Evolutionary conservation across 2,113 vertebrate species (phyloP).

Genomic region (Aptenodytes forsteri): DNA sequence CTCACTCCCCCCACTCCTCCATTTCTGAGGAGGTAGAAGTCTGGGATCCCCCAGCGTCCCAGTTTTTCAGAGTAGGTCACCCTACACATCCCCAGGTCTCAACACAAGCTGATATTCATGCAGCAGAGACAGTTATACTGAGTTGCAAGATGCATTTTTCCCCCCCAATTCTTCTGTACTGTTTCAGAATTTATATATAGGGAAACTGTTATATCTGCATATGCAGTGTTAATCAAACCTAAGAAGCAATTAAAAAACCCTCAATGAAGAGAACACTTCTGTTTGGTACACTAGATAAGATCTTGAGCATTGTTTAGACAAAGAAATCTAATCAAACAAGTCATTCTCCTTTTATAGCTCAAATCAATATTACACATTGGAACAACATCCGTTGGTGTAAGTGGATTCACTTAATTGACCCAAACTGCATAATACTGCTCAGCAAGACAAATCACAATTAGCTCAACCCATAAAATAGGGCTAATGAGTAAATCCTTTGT

Average conservation of each 20-base stretch:
- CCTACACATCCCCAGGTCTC: background rate
- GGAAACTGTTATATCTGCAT: background rate
- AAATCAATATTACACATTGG: slow-evolving; percentile 62
- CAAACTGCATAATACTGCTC: slow-evolving; percentile 58
- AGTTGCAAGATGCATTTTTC: background rate
- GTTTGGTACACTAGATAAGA: slow-evolving; percentile 26
- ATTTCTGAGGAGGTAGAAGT: background rate
- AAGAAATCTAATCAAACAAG: slow-evolving; percentile 55
- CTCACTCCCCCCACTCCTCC: background rate
- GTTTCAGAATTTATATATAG: background rate
- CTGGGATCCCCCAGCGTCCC: slow-evolving; percentile 13
- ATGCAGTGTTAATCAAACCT: background rate
- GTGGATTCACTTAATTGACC: slow-evolving; percentile 67
- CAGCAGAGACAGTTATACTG: background rate
- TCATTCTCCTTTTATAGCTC: slow-evolving; percentile 50
- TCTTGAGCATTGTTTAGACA: slow-evolving; percentile 1
- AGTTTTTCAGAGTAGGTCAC: slow-evolving; percentile 13
- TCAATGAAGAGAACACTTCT: background rate
- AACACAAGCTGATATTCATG: background rate
- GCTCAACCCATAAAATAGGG: slow-evolving; percentile 62
- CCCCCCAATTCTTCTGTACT: background rate
- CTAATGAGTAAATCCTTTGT: slow-evolving; percentile 69
- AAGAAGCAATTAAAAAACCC: background rate
- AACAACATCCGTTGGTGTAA: slow-evolving; percentile 51
- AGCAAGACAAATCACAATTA: slow-evolving; percentile 72